phyloP scores from a whole-genome alignment of 2,797 vertebrate species.

The Monodelphis domestica region DNA sequence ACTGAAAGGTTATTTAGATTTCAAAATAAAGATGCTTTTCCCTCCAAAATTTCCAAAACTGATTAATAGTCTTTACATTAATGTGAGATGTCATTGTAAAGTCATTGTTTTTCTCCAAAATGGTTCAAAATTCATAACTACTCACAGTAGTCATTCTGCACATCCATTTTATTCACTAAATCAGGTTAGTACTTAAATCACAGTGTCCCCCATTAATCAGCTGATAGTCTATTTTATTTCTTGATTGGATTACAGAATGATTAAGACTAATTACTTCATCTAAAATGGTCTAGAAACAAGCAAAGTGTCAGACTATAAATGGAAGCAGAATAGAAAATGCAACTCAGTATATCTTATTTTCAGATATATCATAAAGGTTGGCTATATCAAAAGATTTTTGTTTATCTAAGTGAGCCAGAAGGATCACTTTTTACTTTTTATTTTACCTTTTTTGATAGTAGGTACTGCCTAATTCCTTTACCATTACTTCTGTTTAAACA shows the following conservation, averaged over 20 bases:
- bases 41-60: constrained; percentile 58
- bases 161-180: constrained; percentile 69
- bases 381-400: not conserved
- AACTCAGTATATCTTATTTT: constrained; percentile 10
- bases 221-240: constrained; percentile 60
- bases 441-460: constrained; percentile 10
- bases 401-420: constrained; percentile 29
- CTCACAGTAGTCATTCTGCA: constrained; percentile 62
- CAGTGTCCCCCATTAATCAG: constrained; percentile 60
- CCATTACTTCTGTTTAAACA: constrained; percentile 50
- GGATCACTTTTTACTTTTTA: too few relatives aligned
- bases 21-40: constrained; percentile 53
- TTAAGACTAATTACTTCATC: constrained; percentile 50
- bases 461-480: constrained; percentile 5
- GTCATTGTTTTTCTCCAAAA: constrained; percentile 42
- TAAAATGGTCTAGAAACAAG: constrained; percentile 57
- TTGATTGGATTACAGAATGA: constrained; percentile 68
- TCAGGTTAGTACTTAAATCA: constrained; percentile 66
- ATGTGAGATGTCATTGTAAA: constrained; percentile 68
- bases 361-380: not conserved
- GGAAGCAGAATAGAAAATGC: not conserved
- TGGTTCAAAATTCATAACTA: constrained; percentile 47
- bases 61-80: constrained; percentile 61
- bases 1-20: constrained; percentile 80
- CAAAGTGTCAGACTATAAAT: constrained; percentile 46